Evolutionary conservation across 1,140 invertebrate species (phyloP), one percentile per base, ranked within the genome.

Genomic region (Neuroterus valhalla): DNA sequence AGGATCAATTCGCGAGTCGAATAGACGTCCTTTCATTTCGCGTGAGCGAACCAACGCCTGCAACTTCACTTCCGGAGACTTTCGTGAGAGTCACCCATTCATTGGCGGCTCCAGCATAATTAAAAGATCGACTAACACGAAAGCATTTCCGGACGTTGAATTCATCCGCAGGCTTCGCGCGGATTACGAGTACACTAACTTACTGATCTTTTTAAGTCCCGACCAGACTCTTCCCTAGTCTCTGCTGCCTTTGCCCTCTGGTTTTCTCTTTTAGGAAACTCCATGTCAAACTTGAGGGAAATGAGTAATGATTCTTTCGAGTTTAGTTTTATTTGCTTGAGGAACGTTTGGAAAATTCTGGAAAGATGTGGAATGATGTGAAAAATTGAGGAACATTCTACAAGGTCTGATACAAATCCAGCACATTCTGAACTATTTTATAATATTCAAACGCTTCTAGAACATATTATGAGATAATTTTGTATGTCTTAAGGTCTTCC

Each of bases 181-280:
- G 77, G 81, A 83, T 85, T 84, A 84, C 77, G n/a, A n/a, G n/a
- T n/a, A n/a, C n/a, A n/a, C n/a, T n/a, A n/a, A 82, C 79, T 81
- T 81, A 81, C 83, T 85, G 55, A 31, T 62, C 77, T 81, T 81
- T 82, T 78, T 80, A 79, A 84, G 68, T 84, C 78, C 80, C 80
- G 80, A 78, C 77, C 70, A 77, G 74, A 82, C 75, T 76, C 72
- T 72, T 70, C 70, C 68, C 72, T 75, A 45, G 45, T 52, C 12
- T 38, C 14, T 43, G 26, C 44, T 43, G 45, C 43, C 45, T 44
- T 12, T 74, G 14, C 45, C 19, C 67, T 14, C 76, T 75, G 70
- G 69, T 69, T 80, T 73, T 70, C 75, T 48, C 67, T 52, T 23
- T 67, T 62, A 62, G 55, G 68, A 55, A 55, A 68, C 44, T 74